Conservation (phyloP, 1,140 invertebrate species). For the Pygmarrhopalites habei region DNA sequence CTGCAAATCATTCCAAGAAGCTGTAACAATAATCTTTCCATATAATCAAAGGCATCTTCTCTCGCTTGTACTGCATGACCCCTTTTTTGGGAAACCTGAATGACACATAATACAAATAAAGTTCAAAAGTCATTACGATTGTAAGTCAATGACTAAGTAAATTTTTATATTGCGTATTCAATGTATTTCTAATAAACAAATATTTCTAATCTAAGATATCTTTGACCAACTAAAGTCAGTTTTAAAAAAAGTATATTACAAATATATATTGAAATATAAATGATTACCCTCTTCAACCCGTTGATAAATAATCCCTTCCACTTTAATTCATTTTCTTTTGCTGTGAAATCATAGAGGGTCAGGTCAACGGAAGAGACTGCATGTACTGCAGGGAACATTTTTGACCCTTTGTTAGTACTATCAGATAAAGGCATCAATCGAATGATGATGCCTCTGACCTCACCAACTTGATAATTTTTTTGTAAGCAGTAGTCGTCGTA, state of each 20-base stretch:
- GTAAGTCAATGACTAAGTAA: no score
- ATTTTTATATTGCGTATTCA: no score
- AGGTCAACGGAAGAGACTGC: constrained; percentile 51
- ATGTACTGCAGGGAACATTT: constrained; percentile 54
- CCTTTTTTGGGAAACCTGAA: constrained; percentile 79
- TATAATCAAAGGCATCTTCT: constrained; percentile 85
- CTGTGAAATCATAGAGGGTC: constrained; percentile 75
- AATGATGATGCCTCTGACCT: background rate
- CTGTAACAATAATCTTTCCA: constrained; percentile 82
- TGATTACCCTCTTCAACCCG: constrained; percentile 48
- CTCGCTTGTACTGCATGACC: constrained; percentile 66
- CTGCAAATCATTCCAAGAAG: constrained; percentile 81
- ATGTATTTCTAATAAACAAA: no score
- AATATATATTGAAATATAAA: no score
- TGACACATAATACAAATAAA: no score
- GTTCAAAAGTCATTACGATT: background rate
- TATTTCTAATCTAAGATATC: background rate
- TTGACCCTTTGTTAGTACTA: background rate
- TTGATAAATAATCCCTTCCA: constrained; percentile 82
- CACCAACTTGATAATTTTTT: no score
- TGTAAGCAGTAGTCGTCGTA: background rate
- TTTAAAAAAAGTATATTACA: no score
- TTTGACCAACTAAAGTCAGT: background rate
- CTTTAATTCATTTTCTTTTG: constrained; percentile 76
- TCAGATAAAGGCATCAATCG: no score